Conservation (phyloP, 1,140 invertebrate species). For the Thrips palmi region DNA sequence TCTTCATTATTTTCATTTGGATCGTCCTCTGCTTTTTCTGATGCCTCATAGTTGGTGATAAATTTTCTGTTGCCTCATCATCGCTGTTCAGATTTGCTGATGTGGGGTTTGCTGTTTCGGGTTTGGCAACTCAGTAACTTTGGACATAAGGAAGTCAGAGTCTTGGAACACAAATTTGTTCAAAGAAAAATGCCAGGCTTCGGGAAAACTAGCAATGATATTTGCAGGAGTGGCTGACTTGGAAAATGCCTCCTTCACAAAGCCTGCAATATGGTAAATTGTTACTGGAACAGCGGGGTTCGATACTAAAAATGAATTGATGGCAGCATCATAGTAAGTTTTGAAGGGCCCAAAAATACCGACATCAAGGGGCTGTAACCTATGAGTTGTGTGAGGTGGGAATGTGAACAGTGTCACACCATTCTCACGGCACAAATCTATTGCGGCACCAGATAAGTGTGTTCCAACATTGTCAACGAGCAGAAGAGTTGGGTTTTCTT, state of each 20-base stretch:
- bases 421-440: conserved; percentile 19
- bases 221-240: too few relatives aligned
- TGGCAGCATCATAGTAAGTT: conserved; percentile 15
- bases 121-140: too few relatives aligned
- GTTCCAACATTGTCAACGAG: conserved; percentile 24
- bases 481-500: conserved; percentile 20
- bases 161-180: neutral
- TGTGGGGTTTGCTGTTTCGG: too few relatives aligned
- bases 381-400: conserved; percentile 23
- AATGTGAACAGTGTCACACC: conserved; percentile 21
- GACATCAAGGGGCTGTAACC: conserved; percentile 21
- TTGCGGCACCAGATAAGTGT: conserved; percentile 14
- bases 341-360: conserved; percentile 17
- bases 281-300: conserved; percentile 14
- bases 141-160: too few relatives aligned
- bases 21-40: too few relatives aligned
- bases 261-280: too few relatives aligned
- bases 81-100: too few relatives aligned
- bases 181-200: neutral
- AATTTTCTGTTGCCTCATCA: too few relatives aligned
- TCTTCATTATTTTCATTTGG: too few relatives aligned
- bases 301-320: conserved; percentile 13
- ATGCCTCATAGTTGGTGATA: too few relatives aligned
- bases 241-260: too few relatives aligned
- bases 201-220: neutral